Evolutionary conservation across 2,113 vertebrate species (phyloP).

Genomic region (Variabilichromis moorii): DNA sequence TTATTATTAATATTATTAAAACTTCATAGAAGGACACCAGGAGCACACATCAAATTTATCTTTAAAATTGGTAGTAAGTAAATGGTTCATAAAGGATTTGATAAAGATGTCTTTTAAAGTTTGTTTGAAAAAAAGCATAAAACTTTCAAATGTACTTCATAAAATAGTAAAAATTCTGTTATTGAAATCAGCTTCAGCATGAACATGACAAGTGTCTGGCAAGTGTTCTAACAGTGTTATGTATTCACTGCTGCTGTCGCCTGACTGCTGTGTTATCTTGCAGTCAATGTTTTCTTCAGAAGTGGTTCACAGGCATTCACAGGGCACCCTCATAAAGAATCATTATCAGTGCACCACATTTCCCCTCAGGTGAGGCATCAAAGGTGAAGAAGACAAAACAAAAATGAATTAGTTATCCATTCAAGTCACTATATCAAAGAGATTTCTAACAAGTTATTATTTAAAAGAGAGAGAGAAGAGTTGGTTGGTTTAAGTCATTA

Average conservation of each 20-base stretch:
- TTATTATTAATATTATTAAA: neutral
- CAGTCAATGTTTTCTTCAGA: neutral
- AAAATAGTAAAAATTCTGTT: neutral
- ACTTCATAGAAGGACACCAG: fast-evolving
- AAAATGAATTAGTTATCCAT: neutral
- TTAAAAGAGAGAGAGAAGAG: neutral
- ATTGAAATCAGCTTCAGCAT: neutral
- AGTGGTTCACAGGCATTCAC: neutral
- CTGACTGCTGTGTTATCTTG: neutral
- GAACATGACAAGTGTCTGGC: neutral
- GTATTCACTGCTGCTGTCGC: neutral
- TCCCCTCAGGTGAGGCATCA: neutral
- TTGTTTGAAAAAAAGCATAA: fast-evolving
- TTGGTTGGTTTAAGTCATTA: neutral
- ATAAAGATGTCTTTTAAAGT: neutral
- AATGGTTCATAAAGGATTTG: neutral
- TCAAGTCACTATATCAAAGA: neutral
- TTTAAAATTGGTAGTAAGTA: neutral
- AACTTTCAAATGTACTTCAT: neutral
- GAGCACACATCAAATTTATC: neutral
- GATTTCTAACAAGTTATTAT: neutral
- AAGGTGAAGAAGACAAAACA: neutral
- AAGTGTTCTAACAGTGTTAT: neutral
- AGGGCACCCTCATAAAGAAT: neutral
- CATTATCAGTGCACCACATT: neutral